Evolutionary conservation across 2,888 invertebrate species (phyloP).

Genomic region (Oligia strigilis): DNA sequence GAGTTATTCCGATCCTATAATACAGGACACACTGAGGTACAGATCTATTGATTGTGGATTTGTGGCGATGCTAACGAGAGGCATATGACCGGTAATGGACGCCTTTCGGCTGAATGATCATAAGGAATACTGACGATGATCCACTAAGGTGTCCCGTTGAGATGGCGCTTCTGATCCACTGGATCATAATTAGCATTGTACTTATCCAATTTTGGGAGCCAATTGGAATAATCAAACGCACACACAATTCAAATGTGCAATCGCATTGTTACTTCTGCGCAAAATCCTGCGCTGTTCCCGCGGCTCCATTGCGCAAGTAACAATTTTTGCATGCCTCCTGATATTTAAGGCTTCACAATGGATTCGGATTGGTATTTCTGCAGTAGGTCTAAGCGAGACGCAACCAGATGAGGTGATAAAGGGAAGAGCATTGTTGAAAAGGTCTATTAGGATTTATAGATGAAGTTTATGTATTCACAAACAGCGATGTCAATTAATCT

Average conservation of each 20-base stretch:
- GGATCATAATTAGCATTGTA: not conserved
- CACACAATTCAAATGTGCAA: not conserved
- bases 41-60: not conserved
- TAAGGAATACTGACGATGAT: not conserved
- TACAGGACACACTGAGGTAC: not conserved
- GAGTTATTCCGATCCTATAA: not conserved
- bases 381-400: slow-evolving; percentile 43
- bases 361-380: slow-evolving; percentile 49
- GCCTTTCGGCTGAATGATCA: not conserved
- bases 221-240: not conserved
- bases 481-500: no score
- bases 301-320: slow-evolving; percentile 34
- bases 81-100: not conserved
- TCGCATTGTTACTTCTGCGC: slow-evolving; percentile 31
- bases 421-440: slow-evolving; percentile 33
- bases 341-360: slow-evolving; percentile 60
- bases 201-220: not conserved
- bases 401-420: slow-evolving; percentile 46
- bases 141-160: not conserved
- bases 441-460: slow-evolving; percentile 36
- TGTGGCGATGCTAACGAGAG: not conserved
- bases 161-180: not conserved
- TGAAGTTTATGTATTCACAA: slow-evolving; percentile 6
- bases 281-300: not conserved
- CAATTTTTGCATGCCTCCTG: slow-evolving; percentile 60